Conservation (phyloP, 2,113 vertebrate species). For the Nycticryphes semicollaris region DNA sequence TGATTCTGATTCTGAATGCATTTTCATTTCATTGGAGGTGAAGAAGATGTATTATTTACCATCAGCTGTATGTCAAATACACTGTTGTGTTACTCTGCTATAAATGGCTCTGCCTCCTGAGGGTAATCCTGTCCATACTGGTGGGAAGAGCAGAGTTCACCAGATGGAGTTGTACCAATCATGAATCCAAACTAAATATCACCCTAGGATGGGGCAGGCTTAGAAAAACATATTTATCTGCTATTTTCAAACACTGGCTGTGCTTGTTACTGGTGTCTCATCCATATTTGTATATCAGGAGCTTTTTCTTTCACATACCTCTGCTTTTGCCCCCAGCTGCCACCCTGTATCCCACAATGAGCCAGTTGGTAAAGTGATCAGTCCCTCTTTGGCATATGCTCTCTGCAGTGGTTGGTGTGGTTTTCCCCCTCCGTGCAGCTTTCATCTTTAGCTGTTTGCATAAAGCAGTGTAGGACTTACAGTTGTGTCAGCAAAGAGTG, state of each 20-base stretch:
- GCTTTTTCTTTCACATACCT: not conserved
- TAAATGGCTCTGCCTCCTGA: not conserved
- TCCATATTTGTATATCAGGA: fast-evolving
- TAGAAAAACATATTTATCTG: not conserved
- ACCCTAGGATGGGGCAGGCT: not conserved
- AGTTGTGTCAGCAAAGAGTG: not conserved
- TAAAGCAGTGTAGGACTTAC: not conserved
- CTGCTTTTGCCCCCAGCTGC: not conserved
- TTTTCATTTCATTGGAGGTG: not conserved
- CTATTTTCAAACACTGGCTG: not conserved
- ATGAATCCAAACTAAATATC: not conserved
- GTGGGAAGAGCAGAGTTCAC: not conserved
- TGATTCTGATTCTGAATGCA: not conserved
- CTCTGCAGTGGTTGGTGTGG: not conserved
- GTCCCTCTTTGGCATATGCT: not conserved
- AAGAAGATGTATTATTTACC: not conserved
- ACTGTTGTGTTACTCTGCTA: not conserved
- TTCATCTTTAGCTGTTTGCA: not conserved
- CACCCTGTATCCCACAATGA: not conserved
- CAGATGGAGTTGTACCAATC: not conserved
- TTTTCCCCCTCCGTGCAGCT: not conserved
- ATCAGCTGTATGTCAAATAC: not conserved
- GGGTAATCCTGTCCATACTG: not conserved
- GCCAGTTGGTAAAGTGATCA: not conserved
- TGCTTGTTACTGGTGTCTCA: not conserved